These are phyloP conservation scores for Cheilosia urbana DNA, from an alignment of 2,888 invertebrate genomes.

Conservation along the genomic window DNA sequence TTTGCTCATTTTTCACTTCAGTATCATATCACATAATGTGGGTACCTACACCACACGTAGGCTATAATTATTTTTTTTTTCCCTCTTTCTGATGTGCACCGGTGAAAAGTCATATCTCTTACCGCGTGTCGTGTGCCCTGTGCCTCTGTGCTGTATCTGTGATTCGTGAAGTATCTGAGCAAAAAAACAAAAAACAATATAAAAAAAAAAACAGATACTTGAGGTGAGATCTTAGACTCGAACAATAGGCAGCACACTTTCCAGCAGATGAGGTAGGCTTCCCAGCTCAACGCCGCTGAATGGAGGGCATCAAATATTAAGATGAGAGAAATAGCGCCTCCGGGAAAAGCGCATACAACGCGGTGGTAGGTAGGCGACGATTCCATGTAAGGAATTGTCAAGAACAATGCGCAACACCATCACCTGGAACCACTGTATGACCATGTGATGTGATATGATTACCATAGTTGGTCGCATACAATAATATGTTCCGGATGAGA, in stretches of 20 bases:
- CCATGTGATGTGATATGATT: conserved; percentile 57
- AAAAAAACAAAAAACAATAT: conserved; percentile 12
- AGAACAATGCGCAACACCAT: conserved; percentile 71
- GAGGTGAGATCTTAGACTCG: conserved; percentile 60
- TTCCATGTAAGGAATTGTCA: conserved; percentile 57
- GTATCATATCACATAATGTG: conserved; percentile 35
- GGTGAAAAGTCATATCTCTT: conserved; percentile 49
- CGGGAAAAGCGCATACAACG: conserved; percentile 32
- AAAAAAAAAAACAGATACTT: conserved; percentile 52
- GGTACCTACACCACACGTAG: conserved; percentile 27
- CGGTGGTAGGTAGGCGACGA: conserved; percentile 3
- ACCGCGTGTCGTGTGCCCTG: neutral
- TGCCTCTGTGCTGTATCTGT: conserved; percentile 25
- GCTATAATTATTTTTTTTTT: conserved; percentile 60
- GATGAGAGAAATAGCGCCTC: conserved; percentile 50
- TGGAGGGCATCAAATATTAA: conserved; percentile 50
- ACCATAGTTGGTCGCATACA: conserved; percentile 43
- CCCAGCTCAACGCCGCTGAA: conserved; percentile 12
- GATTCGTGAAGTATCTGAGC: conserved; percentile 42
- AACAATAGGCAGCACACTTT: conserved; percentile 63
- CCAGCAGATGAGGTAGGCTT: conserved; percentile 14
- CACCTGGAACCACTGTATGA: conserved; percentile 57
- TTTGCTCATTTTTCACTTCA: conserved; percentile 51
- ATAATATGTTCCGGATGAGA: conserved; percentile 49
- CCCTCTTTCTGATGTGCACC: conserved; percentile 23